Base-by-base conservation (phyloP, 2,888 invertebrate species). In the Miltochrista miniata region DNA sequence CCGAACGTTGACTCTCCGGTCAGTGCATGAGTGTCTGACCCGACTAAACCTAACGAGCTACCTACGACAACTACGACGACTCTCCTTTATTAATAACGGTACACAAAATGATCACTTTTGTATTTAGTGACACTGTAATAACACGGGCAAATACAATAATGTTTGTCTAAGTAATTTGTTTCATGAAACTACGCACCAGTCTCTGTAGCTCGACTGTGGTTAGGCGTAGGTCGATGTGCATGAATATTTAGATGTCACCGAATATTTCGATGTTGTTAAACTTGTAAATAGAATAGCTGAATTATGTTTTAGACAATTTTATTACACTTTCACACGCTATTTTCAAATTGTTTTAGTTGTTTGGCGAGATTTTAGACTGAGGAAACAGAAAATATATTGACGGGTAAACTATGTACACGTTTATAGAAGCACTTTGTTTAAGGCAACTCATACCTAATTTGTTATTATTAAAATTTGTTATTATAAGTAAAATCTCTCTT, bases 291-390 rank as follows among this genome's bases (percentile, higher is more conserved):
- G 70, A 72, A 63, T 78, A 79, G 74, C 59, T 66, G 61, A 70
- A 69, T 73, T 73, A 61, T 72, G 59, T 69, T 69, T 63, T n/a
- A 11, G 10, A 31, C 31, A 8, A 11, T 31, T 31, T 31, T 10
- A 10, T 31, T 31, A 31, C 11, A 31, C 31, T 5, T 38, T 61
- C 48, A 51, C 52, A 53, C 44, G 50, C 57, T 60, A 50, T 65
- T 67, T 62, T 59, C 60, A 56, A 59, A 59, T 11, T 59, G 61
- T 60, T 44, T 55, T 59, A 7, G 15, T 37, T 38, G 18, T 69
- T 68, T 66, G 76, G 72, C 76, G 78, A 76, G 76, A 79, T 74
- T 74, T 79, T 82, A 79, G 80, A 84, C 83, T 82, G 83, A 77
- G 68, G 72, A 72, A 68, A 72, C 70, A 65, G 67, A 67, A 59